phyloP scores from a whole-genome alignment of 2,113 vertebrate genomes.

The Cisticola juncidis region DNA sequence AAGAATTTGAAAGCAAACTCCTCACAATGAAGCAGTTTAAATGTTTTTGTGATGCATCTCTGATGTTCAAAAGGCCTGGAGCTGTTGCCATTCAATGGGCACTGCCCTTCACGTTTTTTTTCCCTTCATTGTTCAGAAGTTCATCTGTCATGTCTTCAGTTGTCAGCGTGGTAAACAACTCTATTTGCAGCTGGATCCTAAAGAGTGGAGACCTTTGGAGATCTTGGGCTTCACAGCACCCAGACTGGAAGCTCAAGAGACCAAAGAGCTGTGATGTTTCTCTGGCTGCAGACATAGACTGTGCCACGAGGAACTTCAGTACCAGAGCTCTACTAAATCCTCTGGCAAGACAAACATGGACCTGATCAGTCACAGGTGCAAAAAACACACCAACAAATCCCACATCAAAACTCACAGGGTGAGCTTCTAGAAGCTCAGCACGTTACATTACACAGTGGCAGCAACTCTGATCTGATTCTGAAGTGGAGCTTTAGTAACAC shows the following conservation, averaged over 20 bases:
- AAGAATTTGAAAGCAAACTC: slow-evolving; percentile 25
- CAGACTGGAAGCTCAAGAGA: neutral
- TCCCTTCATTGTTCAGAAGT: slow-evolving; percentile 26
- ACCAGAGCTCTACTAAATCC: neutral
- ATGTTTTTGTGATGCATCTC: neutral
- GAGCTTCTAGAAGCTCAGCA: neutral
- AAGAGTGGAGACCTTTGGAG: neutral
- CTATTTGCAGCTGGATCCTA: neutral
- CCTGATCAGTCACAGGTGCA: neutral
- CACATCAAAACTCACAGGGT: neutral
- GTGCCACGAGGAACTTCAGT: neutral
- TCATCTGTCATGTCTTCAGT: neutral
- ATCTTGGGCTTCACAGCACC: neutral
- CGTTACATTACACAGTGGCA: neutral
- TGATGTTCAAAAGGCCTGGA: neutral
- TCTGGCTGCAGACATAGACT: neutral
- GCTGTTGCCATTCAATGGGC: neutral
- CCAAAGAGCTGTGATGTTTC: neutral
- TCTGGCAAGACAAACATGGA: neutral
- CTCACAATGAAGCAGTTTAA: neutral
- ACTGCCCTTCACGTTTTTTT: neutral
- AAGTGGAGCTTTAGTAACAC: neutral
- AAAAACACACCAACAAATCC: neutral
- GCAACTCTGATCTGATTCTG: neutral
- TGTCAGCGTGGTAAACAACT: neutral